Evolutionary conservation across 1,140 invertebrate species (phyloP).

Genomic region (Xylocopa sonorina): DNA sequence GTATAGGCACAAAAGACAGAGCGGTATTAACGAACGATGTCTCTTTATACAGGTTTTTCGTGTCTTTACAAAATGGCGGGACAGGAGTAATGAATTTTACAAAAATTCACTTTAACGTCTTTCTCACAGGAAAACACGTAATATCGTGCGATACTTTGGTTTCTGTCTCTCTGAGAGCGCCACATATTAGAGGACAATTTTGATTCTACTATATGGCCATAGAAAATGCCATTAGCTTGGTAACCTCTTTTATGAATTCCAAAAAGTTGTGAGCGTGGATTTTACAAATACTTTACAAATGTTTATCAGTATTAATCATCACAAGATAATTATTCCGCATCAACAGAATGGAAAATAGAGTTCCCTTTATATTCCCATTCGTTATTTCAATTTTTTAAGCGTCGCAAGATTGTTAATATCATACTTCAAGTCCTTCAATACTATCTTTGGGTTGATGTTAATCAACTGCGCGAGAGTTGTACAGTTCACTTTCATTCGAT

Average conservation of each 20-base stretch:
- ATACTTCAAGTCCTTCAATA: slow-evolving; percentile 63
- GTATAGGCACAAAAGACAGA: slow-evolving; percentile 3
- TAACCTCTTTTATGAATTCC: too few species aligned
- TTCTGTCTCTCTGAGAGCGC: too few species aligned
- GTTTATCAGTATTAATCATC: too few species aligned
- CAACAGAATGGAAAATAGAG: neutral
- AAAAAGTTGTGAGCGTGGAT: too few species aligned
- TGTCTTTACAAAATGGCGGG: neutral
- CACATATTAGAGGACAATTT: too few species aligned
- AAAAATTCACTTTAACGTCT: slow-evolving; percentile 24
- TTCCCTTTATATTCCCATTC: neutral
- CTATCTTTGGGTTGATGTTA: slow-evolving; percentile 73
- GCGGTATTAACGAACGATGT: neutral
- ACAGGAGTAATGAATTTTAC: slow-evolving; percentile 24
- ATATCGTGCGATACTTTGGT: slow-evolving; percentile 29
- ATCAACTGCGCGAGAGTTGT: slow-evolving; percentile 71
- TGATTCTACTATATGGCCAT: too few species aligned
- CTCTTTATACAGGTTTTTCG: neutral
- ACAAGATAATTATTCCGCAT: too few species aligned
- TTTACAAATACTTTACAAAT: too few species aligned
- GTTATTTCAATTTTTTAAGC: slow-evolving; percentile 37
- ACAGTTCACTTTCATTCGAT: slow-evolving; percentile 75
- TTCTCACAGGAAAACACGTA: slow-evolving; percentile 7
- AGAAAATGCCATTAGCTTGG: too few species aligned
- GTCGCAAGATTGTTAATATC: neutral